Evolutionary conservation across 2,797 vertebrate species (phyloP), one percentile per base, ranked within the genome.

Genomic region (Scyliorhinus canicula): DNA sequence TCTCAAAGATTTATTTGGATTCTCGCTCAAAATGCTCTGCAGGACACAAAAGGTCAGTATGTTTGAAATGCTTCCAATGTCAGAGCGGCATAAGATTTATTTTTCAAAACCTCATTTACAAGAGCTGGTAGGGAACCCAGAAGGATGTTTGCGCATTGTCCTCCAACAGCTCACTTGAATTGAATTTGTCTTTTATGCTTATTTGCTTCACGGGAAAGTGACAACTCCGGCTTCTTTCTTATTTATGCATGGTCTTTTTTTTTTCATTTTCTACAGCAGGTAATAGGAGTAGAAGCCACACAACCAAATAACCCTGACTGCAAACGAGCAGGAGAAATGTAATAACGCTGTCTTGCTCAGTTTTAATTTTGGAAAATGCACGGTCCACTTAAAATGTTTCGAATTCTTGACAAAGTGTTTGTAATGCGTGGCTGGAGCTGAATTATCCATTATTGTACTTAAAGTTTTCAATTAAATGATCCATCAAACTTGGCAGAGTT

Each of bases 381-480:
- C 35, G 5, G 47, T 55, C 93, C 93, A 94, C 67, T 94, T 94
- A 94, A 94, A 94, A 97, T 96, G 96, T 96, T 94, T 97, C 95
- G 95, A 94, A 95, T 97, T 95, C 96, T 96, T 96, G 96, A 97
- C 96, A 96, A 95, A 96, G 95, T 1, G 63, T 96, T 97, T 96
- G 96, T 97, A 97, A 97, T 97, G 96, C 97, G 97, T 97, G 95
- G 96, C 97, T 97, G 97, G 97, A 96, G 97, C 96, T 12, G 96
- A 97, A 98, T 97, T 97, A 98, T 98, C 97, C 96, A 97, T 97
- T 97, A 97, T 97, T 97, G 97, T 96, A 97, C 97, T 97, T 96
- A 97, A 97, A 97, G 97, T 97, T 97, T 97, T 97, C 97, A 97
- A 97, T 98, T 98, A 97, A 98, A 97, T 97, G 97, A 98, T 98